A percentile compares a stretch with the other conserved stretches of the same genome.
Conservation (phyloP, 2,113 vertebrate genomes). For the Amblyopsis rosae region DNA sequence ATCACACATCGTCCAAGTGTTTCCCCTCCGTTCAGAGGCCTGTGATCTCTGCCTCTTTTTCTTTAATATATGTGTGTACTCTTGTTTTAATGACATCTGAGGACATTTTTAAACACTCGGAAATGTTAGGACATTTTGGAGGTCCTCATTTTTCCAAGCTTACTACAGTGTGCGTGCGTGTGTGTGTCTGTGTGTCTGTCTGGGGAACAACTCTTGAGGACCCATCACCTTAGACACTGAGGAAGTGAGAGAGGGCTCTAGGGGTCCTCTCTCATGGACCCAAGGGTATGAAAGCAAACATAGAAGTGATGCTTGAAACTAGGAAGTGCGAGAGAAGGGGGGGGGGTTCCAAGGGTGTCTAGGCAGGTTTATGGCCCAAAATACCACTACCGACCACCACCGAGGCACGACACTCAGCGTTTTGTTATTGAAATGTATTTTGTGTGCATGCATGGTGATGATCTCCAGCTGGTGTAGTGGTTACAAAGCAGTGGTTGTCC, state of each 20-base stretch:
- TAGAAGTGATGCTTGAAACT: not conserved
- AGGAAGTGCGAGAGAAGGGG: not conserved
- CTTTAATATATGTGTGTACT: not conserved
- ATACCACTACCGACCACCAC: not conserved
- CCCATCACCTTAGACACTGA: not conserved
- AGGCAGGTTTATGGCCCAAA: not conserved
- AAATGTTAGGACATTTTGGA: no score
- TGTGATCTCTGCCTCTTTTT: slow-evolving; percentile 36
- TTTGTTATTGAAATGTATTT: no score
- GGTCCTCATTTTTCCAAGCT: no score
- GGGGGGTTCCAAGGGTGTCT: not conserved
- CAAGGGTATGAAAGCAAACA: not conserved
- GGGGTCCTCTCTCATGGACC: not conserved
- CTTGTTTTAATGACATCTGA: not conserved
- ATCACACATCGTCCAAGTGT: slow-evolving; percentile 34
- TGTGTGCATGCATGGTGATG: no score
- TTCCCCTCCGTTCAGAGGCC: slow-evolving; percentile 35
- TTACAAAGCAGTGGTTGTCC: not conserved
- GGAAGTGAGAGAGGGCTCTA: not conserved
- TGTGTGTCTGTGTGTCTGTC: not conserved
- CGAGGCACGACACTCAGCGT: no score
- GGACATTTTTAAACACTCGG: no score
- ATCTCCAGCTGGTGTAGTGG: no score
- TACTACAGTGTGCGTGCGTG: not conserved
- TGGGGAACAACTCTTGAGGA: slow-evolving; percentile 12